Conservation (phyloP, 2,888 invertebrate genomes). For the Diadegma fenestrale region DNA sequence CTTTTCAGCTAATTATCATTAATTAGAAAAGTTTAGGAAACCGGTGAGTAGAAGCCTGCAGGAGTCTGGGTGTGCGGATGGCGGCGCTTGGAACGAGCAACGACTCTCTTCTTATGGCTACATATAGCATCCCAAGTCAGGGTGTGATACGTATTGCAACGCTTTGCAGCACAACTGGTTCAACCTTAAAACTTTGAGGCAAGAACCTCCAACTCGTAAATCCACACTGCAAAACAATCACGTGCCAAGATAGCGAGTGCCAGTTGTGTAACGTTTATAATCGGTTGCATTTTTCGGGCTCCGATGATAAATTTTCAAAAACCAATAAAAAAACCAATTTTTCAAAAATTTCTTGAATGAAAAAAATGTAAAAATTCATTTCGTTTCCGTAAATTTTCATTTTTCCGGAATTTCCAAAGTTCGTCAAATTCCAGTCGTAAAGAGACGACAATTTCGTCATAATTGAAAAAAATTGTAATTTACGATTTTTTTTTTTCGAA, state of each 20-base stretch:
- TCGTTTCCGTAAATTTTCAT: not conserved
- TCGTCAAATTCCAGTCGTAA: not conserved
- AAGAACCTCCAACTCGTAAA: constrained; percentile 72
- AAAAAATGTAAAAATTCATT: not conserved
- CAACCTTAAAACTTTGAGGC: constrained; percentile 73
- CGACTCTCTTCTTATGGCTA: constrained; percentile 34
- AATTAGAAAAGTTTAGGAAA: constrained; percentile 82
- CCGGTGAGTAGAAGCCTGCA: constrained; percentile 34
- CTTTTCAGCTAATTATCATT: constrained; percentile 82
- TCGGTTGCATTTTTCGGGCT: not conserved
- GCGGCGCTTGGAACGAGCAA: constrained; percentile 63
- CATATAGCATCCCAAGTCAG: constrained; percentile 6
- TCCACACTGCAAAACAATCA: constrained; percentile 73
- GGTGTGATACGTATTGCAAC: constrained; percentile 45
- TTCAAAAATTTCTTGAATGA: not conserved
- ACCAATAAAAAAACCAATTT: not conserved
- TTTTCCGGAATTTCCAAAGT: not conserved
- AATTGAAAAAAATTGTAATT: not conserved
- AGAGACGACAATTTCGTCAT: not conserved
- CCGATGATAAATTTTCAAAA: not conserved
- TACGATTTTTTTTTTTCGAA: not conserved
- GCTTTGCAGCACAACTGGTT: constrained; percentile 53
- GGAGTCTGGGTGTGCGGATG: constrained; percentile 32
- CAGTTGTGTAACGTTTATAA: constrained; percentile 55
- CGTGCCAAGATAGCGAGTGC: constrained; percentile 66